Evolutionary conservation across 2,113 vertebrate genomes (phyloP), one percentile per base, ranked within the genome.

Genomic region (Condylura cristata): DNA sequence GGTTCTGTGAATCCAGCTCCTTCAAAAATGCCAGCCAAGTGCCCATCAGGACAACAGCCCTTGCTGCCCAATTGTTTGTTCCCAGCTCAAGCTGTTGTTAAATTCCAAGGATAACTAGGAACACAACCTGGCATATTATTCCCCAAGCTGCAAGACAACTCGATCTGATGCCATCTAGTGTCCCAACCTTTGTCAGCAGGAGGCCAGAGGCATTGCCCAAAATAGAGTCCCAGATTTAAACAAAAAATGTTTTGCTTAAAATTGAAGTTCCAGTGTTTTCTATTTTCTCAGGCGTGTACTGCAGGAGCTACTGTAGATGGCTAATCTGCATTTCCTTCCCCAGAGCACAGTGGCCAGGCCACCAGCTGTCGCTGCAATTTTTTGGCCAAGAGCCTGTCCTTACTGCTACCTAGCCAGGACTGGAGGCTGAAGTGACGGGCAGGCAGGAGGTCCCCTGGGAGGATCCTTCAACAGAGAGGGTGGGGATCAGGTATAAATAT

Each of bases 41-140:
- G 22, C 20, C 68, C 68, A 39, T 22, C 20, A 56, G 18, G 20
- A 56, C 18, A 2, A 56, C 20, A 56, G 53, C 53, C 53, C 20
- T 56, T 22, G 53, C 18, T 56, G 53, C 53, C 53, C 7, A 20
- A 56, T 83, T 22, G 30, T 10, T 20, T 61, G 24, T 37, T 88
- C 61, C 81, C 41, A 32, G 6, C 32, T 78, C 46, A 18, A 0
- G 61, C 20, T 72, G 79, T 17, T 75, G n/a, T 68, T 85, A 48
- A 63, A 1, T 82, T 75, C 58, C 91, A 95, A 96, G 92, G 88
- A 95, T 61, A 76, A 18, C 46, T 7, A 48, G 41, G 51, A 96
- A 39, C 37, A n/a, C 22, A 5, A 11, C 24, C 46, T 30, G 79
- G 32, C 66, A 51, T 79, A 85, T 85, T 65, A 24, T 75, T 61